These are phyloP conservation scores for Gallinago paraguaiae DNA, from an alignment of 2,113 vertebrate genomes.

Conservation along the genomic window DNA sequence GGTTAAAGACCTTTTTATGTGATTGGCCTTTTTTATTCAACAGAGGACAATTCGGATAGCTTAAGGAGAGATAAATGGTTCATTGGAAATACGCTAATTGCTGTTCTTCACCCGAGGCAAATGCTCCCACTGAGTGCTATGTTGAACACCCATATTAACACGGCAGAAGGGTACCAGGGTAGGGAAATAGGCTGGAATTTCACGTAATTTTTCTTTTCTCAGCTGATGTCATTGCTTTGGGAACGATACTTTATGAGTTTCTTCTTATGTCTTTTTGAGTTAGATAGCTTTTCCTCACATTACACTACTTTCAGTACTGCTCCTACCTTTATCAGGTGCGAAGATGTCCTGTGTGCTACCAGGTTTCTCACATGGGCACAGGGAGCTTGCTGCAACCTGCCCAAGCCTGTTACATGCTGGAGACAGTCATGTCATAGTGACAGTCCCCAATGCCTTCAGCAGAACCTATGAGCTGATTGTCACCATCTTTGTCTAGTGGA, in stretches of 20 bases:
- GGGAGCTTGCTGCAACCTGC: background rate
- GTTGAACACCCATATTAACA: background rate
- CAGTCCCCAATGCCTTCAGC: background rate
- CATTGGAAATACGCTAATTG: background rate
- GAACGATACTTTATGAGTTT: background rate
- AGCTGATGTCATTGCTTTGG: background rate
- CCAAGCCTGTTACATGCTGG: rapidly evolving
- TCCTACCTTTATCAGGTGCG: background rate
- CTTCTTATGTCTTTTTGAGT: background rate
- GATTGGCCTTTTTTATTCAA: background rate
- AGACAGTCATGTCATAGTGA: background rate
- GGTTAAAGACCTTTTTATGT: constrained; percentile 1
- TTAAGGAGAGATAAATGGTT: background rate
- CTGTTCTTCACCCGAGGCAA: background rate
- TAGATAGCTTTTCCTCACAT: background rate
- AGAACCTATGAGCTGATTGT: background rate
- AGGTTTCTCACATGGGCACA: background rate
- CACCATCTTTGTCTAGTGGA: background rate
- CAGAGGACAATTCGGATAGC: background rate
- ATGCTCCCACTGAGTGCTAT: background rate
- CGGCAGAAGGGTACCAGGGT: background rate
- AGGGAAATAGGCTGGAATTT: background rate
- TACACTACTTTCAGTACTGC: rapidly evolving
- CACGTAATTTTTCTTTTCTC: background rate
- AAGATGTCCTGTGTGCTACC: background rate